phyloP scores from a whole-genome alignment of 2,888 invertebrate species.

The Schizaphis graminum region DNA sequence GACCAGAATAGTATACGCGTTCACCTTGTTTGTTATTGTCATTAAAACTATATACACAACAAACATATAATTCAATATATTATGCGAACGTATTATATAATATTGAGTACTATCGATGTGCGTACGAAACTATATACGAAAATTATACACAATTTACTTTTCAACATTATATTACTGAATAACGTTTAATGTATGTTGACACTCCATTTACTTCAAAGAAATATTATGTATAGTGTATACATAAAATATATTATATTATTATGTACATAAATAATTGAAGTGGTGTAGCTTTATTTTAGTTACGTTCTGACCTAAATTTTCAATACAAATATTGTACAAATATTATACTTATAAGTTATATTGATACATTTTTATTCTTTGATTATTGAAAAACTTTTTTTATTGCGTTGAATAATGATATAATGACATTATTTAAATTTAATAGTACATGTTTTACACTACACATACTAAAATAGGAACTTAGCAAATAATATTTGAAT shows the following conservation, averaged over 20 bases:
- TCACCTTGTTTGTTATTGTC: neutral
- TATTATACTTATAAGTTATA: neutral
- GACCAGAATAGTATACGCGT: neutral
- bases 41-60: neutral
- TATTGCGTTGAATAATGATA: neutral
- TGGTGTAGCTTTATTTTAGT: neutral
- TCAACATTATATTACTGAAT: neutral
- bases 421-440: neutral
- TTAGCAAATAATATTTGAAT: neutral
- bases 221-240: neutral
- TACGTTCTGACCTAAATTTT: neutral
- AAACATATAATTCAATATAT: neutral
- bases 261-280: neutral
- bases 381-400: neutral
- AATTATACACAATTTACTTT: neutral
- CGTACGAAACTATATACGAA: neutral
- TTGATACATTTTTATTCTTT: neutral
- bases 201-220: conserved; percentile 5
- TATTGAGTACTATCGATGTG: neutral
- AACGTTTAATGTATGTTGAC: neutral
- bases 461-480: neutral
- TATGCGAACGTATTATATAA: neutral
- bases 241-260: neutral
- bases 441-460: neutral
- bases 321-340: neutral